These are phyloP conservation scores for Tauraco hartlaubi DNA, from an alignment of 2,797 vertebrate genomes.

Conservation along the genomic window DNA sequence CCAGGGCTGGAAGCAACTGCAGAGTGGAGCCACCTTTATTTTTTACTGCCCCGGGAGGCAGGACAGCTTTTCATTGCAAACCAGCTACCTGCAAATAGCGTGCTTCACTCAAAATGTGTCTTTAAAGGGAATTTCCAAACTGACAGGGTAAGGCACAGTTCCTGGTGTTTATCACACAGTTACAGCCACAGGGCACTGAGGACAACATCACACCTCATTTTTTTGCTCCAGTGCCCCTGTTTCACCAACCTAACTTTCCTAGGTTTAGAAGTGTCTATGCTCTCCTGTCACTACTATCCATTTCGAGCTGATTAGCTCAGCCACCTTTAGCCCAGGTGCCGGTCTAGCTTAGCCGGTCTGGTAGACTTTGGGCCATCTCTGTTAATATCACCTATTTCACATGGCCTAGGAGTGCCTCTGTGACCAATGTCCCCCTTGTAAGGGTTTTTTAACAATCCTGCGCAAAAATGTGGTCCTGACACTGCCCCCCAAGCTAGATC, in stretches of 20 bases:
- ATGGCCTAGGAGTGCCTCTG: background rate
- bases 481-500: background rate
- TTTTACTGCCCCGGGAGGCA: background rate
- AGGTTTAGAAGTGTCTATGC: background rate
- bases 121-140: background rate
- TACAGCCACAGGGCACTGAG: background rate
- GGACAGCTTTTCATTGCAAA: background rate
- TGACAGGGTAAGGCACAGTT: background rate
- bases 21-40: background rate
- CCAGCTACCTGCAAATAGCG: background rate
- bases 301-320: fast-evolving
- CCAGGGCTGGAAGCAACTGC: background rate
- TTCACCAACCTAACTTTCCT: background rate
- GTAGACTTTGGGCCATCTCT: background rate
- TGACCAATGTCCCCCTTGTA: background rate
- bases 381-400: background rate
- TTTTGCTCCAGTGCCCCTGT: background rate
- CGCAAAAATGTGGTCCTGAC: background rate
- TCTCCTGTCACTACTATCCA: background rate
- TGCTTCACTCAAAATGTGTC: background rate
- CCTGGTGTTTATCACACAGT: background rate
- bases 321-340: fast-evolving
- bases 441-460: background rate
- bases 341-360: background rate
- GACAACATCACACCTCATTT: background rate